These are phyloP conservation scores for Cephonodes hylas DNA, from an alignment of 2,888 invertebrate species.

Conservation along the genomic window DNA sequence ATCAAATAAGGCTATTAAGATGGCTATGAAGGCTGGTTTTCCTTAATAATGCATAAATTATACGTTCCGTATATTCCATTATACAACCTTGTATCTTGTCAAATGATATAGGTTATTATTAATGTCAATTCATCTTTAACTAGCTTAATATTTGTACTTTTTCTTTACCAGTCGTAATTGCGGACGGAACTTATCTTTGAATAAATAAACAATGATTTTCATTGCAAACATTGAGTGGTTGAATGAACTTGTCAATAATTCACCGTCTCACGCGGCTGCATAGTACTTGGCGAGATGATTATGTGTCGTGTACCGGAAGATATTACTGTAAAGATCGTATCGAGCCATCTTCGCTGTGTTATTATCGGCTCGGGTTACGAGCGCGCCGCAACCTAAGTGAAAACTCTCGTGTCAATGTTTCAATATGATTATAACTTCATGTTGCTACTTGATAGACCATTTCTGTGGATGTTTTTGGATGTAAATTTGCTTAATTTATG, in stretches of 20 bases:
- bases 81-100: too few species aligned
- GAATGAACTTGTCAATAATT: slow-evolving; percentile 30
- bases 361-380: background rate
- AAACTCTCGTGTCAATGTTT: background rate
- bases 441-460: background rate
- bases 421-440: background rate
- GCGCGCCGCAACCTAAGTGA: background rate
- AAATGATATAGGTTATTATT: too few species aligned
- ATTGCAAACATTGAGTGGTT: background rate
- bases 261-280: slow-evolving; percentile 33
- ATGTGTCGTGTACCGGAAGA: slow-evolving; percentile 31
- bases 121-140: too few species aligned
- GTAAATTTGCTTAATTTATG: too few species aligned
- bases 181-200: background rate
- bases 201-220: background rate
- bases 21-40: too few species aligned
- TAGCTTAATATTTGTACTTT: too few species aligned
- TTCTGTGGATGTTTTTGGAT: background rate
- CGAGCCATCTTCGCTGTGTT: background rate
- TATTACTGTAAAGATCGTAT: slow-evolving; percentile 19
- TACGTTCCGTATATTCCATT: too few species aligned
- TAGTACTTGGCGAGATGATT: slow-evolving; percentile 38
- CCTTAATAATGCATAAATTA: too few species aligned
- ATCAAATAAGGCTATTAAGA: too few species aligned
- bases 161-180: too few species aligned